Evolutionary conservation across 2,113 vertebrate genomes (phyloP).

Genomic region (Phrynosoma platyrhinos): DNA sequence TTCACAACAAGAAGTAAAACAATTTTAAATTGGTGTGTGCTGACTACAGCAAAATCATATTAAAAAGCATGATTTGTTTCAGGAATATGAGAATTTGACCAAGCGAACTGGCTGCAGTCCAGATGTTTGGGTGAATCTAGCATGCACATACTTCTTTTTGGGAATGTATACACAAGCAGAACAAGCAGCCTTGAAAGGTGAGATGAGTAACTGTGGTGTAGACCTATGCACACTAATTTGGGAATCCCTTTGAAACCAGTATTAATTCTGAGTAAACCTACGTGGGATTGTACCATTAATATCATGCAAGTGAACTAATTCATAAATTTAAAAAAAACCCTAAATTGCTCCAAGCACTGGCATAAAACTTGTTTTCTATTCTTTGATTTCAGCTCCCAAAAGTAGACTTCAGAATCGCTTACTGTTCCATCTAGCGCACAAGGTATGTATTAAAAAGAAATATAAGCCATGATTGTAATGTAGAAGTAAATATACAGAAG

Average conservation of each 20-base stretch:
- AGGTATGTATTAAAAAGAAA: conserved; percentile 79
- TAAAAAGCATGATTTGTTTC: conserved; percentile 46
- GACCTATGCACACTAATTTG: background rate
- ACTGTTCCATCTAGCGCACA: conserved; percentile 96
- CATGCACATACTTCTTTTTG: conserved; percentile 92
- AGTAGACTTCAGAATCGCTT: conserved; percentile 93
- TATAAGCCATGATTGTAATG: background rate
- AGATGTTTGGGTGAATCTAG: conserved; percentile 94
- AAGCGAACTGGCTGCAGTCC: conserved; percentile 80
- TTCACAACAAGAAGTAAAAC: background rate
- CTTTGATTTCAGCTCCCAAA: conserved; percentile 82
- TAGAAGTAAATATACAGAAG: background rate
- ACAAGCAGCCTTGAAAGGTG: conserved; percentile 91
- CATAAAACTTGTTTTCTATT: conserved; percentile 19
- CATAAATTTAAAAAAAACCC: background rate
- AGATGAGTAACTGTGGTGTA: conserved; percentile 30
- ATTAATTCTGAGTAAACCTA: background rate
- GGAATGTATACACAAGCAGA: conserved; percentile 96
- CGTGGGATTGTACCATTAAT: background rate
- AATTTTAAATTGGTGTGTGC: background rate
- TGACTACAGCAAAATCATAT: background rate
- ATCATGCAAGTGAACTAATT: conserved; percentile 18
- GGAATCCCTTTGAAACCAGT: background rate
- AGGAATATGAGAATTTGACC: conserved; percentile 90
- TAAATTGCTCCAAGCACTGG: conserved; percentile 1